Evolutionary conservation across 2,888 invertebrate species (phyloP), one percentile per base, ranked within the genome.

Genomic region (Melinaea marsaeus): DNA sequence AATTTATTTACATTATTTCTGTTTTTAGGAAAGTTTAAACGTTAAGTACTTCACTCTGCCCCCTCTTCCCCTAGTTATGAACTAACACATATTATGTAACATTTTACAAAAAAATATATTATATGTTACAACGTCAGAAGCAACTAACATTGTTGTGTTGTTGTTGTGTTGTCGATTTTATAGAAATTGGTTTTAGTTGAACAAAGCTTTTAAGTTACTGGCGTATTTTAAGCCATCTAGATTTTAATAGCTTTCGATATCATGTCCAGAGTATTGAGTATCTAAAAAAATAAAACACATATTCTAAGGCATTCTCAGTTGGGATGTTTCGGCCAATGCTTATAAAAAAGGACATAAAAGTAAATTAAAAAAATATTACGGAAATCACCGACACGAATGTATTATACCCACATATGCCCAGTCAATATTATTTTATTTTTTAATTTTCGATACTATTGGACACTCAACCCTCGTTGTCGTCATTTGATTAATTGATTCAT

Each of bases 51-150:
- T 1, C 22, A 22, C 22, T 22, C 22, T 22, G 22, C 22, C 22
- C 22, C 22, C 22, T 22, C 22, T 22, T 22, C 22, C 1, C 7
- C 5, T 37, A 37, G 4, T 37, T 37, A 6, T 6, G 2, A 37
- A 37, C 7, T 37, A 6, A 37, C 37, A 42, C 2, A 42, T 42
- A 42, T 58, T 64, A 72, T 59, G 70, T 69, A n/a, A 69, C 57
- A 60, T 58, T 84, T 71, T 87, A 86, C 60, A 86, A 63, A 55
- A 87, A 69, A 72, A 87, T 87, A 87, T 85, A 0, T 83, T 82
- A 63, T 87, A 86, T 0, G 87, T 87, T 42, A 82, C 81, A 7
- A 83, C 81, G 2, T 81, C 80, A 2, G 87, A 87, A 7, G 81
- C 73, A 32, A 81, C 75, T 35, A 86, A 85, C 2, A 79, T 69